Percentiles rank a stretch among this genome's conserved stretches.
These are phyloP conservation scores for Drosophila borborema DNA, from an alignment of 2,888 invertebrate species.

Conservation along the genomic window DNA sequence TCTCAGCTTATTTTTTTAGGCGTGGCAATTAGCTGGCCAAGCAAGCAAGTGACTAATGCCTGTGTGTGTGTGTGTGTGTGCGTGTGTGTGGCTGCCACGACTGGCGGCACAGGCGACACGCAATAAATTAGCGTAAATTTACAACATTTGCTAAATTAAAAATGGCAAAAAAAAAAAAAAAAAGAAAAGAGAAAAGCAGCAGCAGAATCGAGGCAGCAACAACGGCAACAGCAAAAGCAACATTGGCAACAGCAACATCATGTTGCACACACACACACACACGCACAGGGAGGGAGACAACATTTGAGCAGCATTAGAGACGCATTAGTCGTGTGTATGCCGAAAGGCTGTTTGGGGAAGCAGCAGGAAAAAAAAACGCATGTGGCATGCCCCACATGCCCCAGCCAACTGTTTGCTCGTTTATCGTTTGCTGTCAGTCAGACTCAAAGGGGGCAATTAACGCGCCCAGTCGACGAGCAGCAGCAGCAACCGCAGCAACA, in stretches of 20 bases:
- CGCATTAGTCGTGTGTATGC: slow-evolving; percentile 45
- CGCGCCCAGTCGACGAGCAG: slow-evolving; percentile 60
- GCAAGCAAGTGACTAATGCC: slow-evolving; percentile 76
- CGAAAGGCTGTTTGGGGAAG: slow-evolving; percentile 26
- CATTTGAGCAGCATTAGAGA: slow-evolving; percentile 70
- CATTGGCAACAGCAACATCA: slow-evolving; percentile 10
- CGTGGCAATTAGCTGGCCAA: slow-evolving; percentile 72
- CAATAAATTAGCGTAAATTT: slow-evolving; percentile 81
- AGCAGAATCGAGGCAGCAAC: slow-evolving; percentile 13
- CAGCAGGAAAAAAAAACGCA: slow-evolving; percentile 12
- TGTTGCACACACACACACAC: slow-evolving; percentile 53
- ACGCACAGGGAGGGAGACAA: slow-evolving; percentile 21
- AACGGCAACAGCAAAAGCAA: background rate
- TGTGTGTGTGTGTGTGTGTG: slow-evolving; percentile 20
- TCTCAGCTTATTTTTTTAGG: slow-evolving; percentile 19
- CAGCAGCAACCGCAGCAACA: slow-evolving; percentile 10
- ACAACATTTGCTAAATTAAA: slow-evolving; percentile 81
- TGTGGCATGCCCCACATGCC: slow-evolving; percentile 29
- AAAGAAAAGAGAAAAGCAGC: background rate
- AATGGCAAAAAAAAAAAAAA: slow-evolving; percentile 64
- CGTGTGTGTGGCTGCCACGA: slow-evolving; percentile 58
- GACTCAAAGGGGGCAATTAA: slow-evolving; percentile 78
- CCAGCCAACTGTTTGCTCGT: slow-evolving; percentile 75
- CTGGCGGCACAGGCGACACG: slow-evolving; percentile 76
- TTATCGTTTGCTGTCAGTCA: slow-evolving; percentile 77